Percentiles rank a stretch among this genome's conserved stretches.
Evolutionary conservation across 2,888 invertebrate genomes (phyloP).

Genomic region (Yponomeuta plumbellus): DNA sequence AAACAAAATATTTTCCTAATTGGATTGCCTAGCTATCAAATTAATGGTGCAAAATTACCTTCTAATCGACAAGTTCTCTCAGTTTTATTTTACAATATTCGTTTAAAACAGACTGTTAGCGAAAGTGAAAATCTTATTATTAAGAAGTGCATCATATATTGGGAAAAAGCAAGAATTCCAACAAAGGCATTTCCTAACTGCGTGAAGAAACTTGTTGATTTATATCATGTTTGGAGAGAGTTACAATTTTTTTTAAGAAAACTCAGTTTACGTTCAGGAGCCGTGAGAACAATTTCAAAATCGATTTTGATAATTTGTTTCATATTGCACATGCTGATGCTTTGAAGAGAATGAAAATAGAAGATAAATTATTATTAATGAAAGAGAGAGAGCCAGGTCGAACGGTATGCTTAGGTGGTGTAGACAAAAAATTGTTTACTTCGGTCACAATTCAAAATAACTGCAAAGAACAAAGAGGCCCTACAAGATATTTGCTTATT

Average conservation of each 20-base stretch:
- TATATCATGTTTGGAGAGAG: constrained; percentile 36
- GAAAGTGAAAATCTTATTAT: constrained; percentile 27
- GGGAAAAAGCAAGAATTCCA: constrained; percentile 26
- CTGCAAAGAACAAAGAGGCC: constrained; percentile 15
- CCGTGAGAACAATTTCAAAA: constrained; percentile 25
- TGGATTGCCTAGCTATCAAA: constrained; percentile 17
- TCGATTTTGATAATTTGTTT: constrained; percentile 26
- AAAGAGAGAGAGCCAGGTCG: constrained; percentile 31
- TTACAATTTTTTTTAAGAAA: constrained; percentile 29
- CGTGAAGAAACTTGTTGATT: constrained; percentile 28
- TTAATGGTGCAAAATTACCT: constrained; percentile 21
- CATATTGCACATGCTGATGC: constrained; percentile 27
- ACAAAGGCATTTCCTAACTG: constrained; percentile 12
- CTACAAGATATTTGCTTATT: constrained; percentile 21
- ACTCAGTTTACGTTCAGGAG: constrained; percentile 22
- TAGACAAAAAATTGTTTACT: constrained; percentile 29
- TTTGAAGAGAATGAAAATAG: constrained; percentile 29
- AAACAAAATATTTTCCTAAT: constrained; percentile 20
- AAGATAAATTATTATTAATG: constrained; percentile 31
- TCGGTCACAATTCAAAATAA: constrained; percentile 11
- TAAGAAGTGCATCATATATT: constrained; percentile 33
- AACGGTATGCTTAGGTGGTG: constrained; percentile 28
- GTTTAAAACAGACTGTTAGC: constrained; percentile 26
- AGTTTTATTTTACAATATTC: constrained; percentile 72
- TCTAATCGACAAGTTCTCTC: constrained; percentile 73